Conservation (phyloP, 2,888 invertebrate genomes). For the Neoitamus cyanurus region DNA sequence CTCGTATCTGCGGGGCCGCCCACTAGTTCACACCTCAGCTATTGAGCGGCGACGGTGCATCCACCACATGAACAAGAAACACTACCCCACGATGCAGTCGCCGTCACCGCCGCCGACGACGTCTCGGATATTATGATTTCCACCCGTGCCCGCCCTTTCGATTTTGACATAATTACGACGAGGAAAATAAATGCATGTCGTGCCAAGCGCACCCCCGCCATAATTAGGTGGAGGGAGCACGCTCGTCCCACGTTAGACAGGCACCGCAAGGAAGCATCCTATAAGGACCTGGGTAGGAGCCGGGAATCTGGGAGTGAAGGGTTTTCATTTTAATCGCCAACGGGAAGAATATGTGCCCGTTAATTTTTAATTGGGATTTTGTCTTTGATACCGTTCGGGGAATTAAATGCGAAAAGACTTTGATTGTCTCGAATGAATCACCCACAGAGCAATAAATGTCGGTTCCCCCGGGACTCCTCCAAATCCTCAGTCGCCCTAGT, state of each 20-base stretch:
- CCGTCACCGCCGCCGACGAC: background rate
- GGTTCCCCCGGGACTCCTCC: background rate
- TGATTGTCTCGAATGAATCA: background rate
- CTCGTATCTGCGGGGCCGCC: conserved; percentile 20
- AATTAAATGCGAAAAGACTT: background rate
- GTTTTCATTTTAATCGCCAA: background rate
- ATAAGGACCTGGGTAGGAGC: background rate
- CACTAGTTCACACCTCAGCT: background rate
- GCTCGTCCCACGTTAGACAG: background rate
- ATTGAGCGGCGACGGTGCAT: background rate
- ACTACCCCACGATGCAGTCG: background rate
- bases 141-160: background rate
- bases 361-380: conserved; percentile 6
- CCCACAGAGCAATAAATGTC: background rate
- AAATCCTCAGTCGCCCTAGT: background rate
- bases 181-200: conserved; percentile 6
- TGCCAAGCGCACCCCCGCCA: background rate
- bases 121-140: conserved; percentile 9
- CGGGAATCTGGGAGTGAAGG: background rate
- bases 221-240: background rate
- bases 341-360: background rate
- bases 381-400: background rate
- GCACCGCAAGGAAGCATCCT: background rate
- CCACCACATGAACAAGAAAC: background rate
- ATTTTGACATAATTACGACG: background rate